These are phyloP conservation scores for Gopherus evgoodei DNA, from an alignment of 2,113 vertebrate species.

Conservation along the genomic window DNA sequence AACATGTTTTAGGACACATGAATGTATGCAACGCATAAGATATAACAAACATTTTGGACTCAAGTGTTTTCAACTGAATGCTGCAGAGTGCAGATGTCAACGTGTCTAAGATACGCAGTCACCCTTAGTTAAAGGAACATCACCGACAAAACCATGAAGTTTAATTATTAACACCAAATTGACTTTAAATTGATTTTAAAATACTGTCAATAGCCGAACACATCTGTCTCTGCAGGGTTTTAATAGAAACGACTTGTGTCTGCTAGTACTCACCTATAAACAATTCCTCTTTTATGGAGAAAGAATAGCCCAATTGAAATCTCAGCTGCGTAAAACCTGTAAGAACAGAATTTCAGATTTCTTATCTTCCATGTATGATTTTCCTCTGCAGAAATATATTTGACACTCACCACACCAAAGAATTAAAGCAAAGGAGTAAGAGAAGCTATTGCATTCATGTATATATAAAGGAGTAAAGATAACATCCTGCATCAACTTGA, in stretches of 20 bases:
- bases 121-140: neutral
- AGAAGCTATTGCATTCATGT: neutral
- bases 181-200: neutral
- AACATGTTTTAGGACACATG: fast-evolving
- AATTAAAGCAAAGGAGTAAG: neutral
- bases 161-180: neutral
- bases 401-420: neutral
- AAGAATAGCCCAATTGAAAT: constrained; percentile 86
- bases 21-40: neutral
- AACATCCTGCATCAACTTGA: neutral
- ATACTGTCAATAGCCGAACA: neutral
- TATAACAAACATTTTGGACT: fast-evolving
- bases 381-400: neutral
- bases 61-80: neutral
- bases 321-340: constrained; percentile 87
- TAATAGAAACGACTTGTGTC: neutral
- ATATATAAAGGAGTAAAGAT: neutral
- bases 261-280: constrained; percentile 89
- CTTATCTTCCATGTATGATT: neutral
- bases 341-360: constrained; percentile 26
- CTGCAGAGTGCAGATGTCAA: neutral
- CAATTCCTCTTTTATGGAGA: constrained; percentile 87
- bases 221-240: fast-evolving
- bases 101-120: neutral
- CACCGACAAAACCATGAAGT: neutral